A percentile compares a stretch with the other conserved stretches of the same genome.
These are phyloP conservation scores for Nanorana parkeri DNA, from an alignment of 2,113 vertebrate genomes.

Conservation along the genomic window DNA sequence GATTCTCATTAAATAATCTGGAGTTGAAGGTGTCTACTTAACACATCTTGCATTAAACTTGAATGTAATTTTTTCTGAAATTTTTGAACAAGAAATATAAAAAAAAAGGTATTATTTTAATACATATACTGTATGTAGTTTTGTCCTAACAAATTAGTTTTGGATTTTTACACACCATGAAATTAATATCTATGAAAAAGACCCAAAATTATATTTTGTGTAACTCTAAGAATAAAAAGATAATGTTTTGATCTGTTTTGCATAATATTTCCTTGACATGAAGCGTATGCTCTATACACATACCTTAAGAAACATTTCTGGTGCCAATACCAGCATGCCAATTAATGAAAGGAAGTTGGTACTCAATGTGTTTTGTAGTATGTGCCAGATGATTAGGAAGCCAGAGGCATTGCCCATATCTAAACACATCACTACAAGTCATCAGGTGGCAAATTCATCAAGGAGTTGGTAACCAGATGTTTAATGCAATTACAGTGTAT, in stretches of 20 bases:
- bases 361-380: constrained; percentile 58
- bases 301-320: constrained; percentile 63
- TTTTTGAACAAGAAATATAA: too few relatives aligned
- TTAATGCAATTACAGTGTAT: constrained; percentile 70
- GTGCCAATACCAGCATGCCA: constrained; percentile 67
- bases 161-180: too few relatives aligned
- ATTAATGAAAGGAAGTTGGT: constrained; percentile 62
- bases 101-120: too few relatives aligned
- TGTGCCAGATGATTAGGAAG: constrained; percentile 56
- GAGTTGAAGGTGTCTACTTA: too few relatives aligned
- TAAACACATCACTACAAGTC: constrained; percentile 60
- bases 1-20: too few relatives aligned
- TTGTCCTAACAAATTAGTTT: too few relatives aligned
- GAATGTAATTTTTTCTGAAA: too few relatives aligned
- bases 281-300: constrained; percentile 9
- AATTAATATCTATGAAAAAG: too few relatives aligned
- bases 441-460: constrained; percentile 73
- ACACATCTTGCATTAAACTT: too few relatives aligned
- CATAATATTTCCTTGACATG: not conserved
- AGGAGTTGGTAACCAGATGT: constrained; percentile 66
- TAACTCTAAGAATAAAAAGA: not conserved
- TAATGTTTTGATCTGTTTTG: not conserved
- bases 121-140: too few relatives aligned
- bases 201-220: too few relatives aligned
- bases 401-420: constrained; percentile 62